phyloP scores from a whole-genome alignment of 2,888 invertebrate genomes.

The Lampropteryx suffumata region DNA sequence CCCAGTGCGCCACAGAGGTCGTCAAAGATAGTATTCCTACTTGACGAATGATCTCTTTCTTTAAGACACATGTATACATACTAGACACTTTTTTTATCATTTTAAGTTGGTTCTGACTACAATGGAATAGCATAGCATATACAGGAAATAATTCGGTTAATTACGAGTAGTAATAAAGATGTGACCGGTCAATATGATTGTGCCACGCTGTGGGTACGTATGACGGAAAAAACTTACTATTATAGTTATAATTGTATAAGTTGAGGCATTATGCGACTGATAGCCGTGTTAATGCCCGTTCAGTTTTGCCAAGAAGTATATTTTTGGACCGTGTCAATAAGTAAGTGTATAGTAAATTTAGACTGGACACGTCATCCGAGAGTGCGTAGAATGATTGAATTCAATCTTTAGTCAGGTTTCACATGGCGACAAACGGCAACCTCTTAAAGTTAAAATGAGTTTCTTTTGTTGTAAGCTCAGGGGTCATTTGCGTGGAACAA shows the following conservation, averaged over 20 bases:
- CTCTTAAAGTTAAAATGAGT: conserved; percentile 25
- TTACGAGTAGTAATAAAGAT: conserved; percentile 10
- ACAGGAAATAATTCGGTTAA: conserved; percentile 20
- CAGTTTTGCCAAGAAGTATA: conserved; percentile 80
- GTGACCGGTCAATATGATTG: conserved; percentile 14
- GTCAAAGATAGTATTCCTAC: no score
- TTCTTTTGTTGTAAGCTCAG: conserved; percentile 43
- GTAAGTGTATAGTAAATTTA: conserved; percentile 81
- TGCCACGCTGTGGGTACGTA: background rate
- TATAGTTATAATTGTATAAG: conserved; percentile 48
- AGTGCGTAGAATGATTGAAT: conserved; percentile 68
- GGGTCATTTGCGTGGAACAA: conserved; percentile 37
- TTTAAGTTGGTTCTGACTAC: background rate
- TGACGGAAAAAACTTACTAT: conserved; percentile 33
- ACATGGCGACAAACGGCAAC: conserved; percentile 32
- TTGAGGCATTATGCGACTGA: conserved; percentile 75
- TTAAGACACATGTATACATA: no score
- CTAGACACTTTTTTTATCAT: background rate
- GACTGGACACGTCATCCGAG: conserved; percentile 72
- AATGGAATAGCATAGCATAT: conserved; percentile 20
- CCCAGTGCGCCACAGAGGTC: no score
- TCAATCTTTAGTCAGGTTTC: conserved; percentile 49
- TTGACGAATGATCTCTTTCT: no score
- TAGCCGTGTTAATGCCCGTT: conserved; percentile 81
- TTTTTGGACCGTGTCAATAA: conserved; percentile 83